Evolutionary conservation across 2,797 vertebrate genomes (phyloP).

Genomic region (Danio kyathit): DNA sequence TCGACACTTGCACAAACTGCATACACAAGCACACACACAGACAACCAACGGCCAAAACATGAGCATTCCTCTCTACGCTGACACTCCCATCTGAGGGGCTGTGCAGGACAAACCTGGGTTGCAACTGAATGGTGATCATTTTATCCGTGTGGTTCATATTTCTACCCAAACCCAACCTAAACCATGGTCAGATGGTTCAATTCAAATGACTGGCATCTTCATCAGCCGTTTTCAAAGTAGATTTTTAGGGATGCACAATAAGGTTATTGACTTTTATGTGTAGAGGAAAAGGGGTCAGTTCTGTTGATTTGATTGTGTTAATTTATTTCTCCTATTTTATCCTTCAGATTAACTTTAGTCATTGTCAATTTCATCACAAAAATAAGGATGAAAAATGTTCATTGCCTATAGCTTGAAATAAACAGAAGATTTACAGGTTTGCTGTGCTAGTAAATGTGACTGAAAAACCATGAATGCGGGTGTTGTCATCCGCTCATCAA

Average conservation of each 20-base stretch:
- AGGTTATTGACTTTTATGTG: background rate
- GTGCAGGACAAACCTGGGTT: slow-evolving; percentile 20
- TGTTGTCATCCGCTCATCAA: too few species aligned
- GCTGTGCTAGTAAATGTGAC: too few species aligned
- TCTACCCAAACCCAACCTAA: background rate
- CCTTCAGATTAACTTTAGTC: too few species aligned
- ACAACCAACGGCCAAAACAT: slow-evolving; percentile 27
- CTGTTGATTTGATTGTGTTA: too few species aligned
- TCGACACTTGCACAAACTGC: slow-evolving; percentile 52
- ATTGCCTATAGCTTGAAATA: too few species aligned
- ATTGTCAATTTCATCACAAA: too few species aligned
- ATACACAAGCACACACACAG: slow-evolving; percentile 50
- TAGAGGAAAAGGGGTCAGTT: background rate
- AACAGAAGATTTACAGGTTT: too few species aligned
- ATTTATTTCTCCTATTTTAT: too few species aligned
- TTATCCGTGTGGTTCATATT: slow-evolving; percentile 5
- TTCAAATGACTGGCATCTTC: background rate
- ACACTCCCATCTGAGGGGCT: slow-evolving; percentile 36
- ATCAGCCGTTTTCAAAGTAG: background rate
- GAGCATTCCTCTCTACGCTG: slow-evolving; percentile 33
- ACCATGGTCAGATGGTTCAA: background rate
- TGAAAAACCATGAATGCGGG: too few species aligned
- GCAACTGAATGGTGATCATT: slow-evolving; percentile 20
- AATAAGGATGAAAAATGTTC: too few species aligned
- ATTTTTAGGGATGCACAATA: background rate